Evolutionary conservation across 2,113 vertebrate genomes (phyloP), one percentile per base, ranked within the genome.

Genomic region (Aspiorhynchus laticeps): DNA sequence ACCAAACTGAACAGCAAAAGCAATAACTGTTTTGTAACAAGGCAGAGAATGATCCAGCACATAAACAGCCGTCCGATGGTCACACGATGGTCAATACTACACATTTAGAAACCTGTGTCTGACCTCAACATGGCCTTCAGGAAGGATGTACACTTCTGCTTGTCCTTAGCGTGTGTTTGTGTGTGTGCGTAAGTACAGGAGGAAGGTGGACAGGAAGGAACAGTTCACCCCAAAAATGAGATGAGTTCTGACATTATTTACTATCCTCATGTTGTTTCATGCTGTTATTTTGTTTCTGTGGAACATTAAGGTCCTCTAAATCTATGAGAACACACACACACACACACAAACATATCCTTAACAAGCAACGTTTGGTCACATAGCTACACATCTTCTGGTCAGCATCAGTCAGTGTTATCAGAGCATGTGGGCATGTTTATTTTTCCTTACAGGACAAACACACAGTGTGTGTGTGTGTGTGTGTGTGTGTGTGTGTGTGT

Each of bases 131-230:
- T 92, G 87, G 89, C 61, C 86, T 92, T 91, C 93, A 94, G 95
- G 95, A 97, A 96, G 96, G 95, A 96, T 95, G 88, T 91, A 88
- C 89, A 92, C 93, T 97, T 97, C 95, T 94, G 93, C 92, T 92
- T 92, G 93, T 73, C 80, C 59, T 83, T 61, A 83, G 83, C 31
- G 46, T 85, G 41, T 46, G 73, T 87, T 24, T 84, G 63, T 76
- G 28, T 59, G 31, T 78, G 24, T 78, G 56, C 7, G 51, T 46
- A 28, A 77, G 69, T 38, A 73, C 33, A 41, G 21, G 65, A 67
- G 81, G 81, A 28, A 69, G 56, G 59, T 19, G 10, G 81, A 79
- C 41, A 14, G 48, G 43, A 71, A 36, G 33, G 51, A 41, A 71
- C 33, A 83, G 14, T n/a, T 41, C 36, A 17, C 69, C 69, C 15